These are phyloP conservation scores for Chelonia mydas DNA, from an alignment of 2,797 vertebrate genomes.

Conservation along the genomic window DNA sequence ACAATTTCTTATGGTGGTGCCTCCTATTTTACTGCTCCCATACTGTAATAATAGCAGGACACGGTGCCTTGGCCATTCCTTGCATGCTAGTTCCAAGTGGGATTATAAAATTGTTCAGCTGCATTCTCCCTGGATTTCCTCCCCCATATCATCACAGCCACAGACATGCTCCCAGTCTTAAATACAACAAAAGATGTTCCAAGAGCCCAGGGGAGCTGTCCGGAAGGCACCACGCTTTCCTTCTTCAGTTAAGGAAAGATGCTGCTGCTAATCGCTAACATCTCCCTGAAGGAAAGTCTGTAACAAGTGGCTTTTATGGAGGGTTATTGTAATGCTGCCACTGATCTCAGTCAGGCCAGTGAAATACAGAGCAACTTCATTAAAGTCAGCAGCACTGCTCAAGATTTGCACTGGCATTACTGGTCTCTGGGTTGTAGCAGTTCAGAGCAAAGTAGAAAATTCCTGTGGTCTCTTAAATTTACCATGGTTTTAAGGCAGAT, in stretches of 20 bases:
- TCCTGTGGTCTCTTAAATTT: neutral
- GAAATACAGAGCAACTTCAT: neutral
- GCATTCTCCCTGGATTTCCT: neutral
- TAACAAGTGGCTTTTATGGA: neutral
- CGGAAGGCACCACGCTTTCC: neutral
- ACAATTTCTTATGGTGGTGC: neutral
- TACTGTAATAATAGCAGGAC: neutral
- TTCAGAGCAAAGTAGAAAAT: neutral
- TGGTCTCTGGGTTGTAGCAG: neutral
- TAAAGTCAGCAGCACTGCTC: neutral
- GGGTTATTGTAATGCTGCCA: neutral
- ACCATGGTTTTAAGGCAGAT: neutral
- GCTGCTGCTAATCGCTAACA: neutral
- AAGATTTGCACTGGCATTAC: neutral
- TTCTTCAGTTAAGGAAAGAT: neutral
- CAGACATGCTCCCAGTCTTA: neutral
- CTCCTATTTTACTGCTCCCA: neutral
- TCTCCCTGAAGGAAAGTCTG: neutral
- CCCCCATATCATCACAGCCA: neutral
- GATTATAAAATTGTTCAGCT: neutral
- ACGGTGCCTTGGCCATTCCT: neutral
- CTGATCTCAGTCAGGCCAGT: neutral
- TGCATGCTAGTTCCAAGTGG: rapidly evolving
- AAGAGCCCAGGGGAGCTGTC: neutral
- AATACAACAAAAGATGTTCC: neutral